Percentiles rank a stretch among this genome's conserved stretches.
phyloP scores from a whole-genome alignment of 1,140 invertebrate species.

The Nymphalis io region DNA sequence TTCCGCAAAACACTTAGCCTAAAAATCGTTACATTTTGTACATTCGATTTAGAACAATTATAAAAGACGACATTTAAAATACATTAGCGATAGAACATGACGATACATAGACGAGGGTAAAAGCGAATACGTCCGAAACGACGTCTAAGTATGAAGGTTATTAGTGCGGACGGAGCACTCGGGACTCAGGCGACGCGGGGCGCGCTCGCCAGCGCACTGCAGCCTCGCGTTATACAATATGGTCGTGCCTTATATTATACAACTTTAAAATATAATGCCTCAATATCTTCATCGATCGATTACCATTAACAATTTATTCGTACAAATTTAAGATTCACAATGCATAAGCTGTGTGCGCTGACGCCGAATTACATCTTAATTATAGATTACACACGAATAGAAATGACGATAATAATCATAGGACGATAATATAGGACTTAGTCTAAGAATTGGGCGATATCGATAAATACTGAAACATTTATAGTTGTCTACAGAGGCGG shows the following conservation, averaged over 20 bases:
- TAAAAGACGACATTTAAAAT: constrained; percentile 31
- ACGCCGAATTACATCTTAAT: constrained; percentile 1
- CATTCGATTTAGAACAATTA: constrained; percentile 44
- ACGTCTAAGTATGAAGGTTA: constrained; percentile 42
- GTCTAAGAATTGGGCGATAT: constrained; percentile 18
- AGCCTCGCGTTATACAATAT: too few relatives aligned
- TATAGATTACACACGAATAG: constrained; percentile 28
- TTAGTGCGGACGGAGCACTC: constrained; percentile 46
- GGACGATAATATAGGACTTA: constrained; percentile 25
- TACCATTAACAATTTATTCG: background rate
- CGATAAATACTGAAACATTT: constrained; percentile 13
- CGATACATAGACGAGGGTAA: constrained; percentile 37
- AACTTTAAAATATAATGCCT: background rate
- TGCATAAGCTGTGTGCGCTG: constrained; percentile 6
- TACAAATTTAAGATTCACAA: background rate
- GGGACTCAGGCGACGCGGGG: constrained; percentile 31
- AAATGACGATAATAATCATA: constrained; percentile 22
- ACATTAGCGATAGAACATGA: constrained; percentile 34
- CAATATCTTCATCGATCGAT: background rate
- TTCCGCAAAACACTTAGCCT: constrained; percentile 33
- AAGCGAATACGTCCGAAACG: constrained; percentile 47
- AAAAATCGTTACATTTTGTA: constrained; percentile 53
- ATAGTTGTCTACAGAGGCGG: background rate
- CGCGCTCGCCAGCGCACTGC: constrained; percentile 16
- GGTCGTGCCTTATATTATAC: too few relatives aligned